These are phyloP conservation scores for Malurus melanocephalus DNA, from an alignment of 2,113 vertebrate species.

Conservation along the genomic window DNA sequence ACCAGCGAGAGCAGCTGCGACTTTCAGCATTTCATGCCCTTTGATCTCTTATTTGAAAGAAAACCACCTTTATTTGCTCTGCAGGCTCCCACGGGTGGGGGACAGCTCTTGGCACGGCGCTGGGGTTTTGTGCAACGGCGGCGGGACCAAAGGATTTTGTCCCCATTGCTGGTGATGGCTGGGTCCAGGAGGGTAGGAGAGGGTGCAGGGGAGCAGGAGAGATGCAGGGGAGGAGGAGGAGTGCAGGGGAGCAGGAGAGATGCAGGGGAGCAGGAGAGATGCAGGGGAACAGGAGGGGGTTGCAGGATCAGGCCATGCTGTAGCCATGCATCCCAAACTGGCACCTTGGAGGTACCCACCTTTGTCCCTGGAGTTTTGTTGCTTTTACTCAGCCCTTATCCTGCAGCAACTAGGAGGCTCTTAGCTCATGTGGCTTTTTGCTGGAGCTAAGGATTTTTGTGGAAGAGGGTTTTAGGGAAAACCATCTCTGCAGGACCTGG, in stretches of 20 bases:
- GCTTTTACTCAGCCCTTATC: not conserved
- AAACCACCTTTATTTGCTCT: constrained; percentile 1
- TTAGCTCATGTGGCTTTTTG: not conserved
- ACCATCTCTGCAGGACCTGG: not conserved
- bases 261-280: not conserved
- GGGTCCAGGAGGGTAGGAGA: not conserved
- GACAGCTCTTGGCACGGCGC: not conserved
- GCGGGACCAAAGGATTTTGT: not conserved
- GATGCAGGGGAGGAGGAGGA: not conserved
- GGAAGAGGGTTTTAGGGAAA: not conserved
- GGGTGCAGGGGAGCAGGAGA: not conserved
- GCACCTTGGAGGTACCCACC: not conserved
- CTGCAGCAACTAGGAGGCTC: accelerated
- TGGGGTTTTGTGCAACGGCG: not conserved
- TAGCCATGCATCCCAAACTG: not conserved
- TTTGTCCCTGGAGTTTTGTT: not conserved
- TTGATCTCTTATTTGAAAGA: constrained; percentile 21
- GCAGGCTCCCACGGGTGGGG: not conserved
- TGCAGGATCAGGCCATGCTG: not conserved
- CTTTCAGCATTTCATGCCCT: not conserved
- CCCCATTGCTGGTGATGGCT: not conserved
- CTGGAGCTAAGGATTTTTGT: not conserved
- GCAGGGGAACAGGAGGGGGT: not conserved
- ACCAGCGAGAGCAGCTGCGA: not conserved
- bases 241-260: not conserved